phyloP scores from a whole-genome alignment of 1,140 invertebrate genomes.

The Dreissena rostriformis region DNA sequence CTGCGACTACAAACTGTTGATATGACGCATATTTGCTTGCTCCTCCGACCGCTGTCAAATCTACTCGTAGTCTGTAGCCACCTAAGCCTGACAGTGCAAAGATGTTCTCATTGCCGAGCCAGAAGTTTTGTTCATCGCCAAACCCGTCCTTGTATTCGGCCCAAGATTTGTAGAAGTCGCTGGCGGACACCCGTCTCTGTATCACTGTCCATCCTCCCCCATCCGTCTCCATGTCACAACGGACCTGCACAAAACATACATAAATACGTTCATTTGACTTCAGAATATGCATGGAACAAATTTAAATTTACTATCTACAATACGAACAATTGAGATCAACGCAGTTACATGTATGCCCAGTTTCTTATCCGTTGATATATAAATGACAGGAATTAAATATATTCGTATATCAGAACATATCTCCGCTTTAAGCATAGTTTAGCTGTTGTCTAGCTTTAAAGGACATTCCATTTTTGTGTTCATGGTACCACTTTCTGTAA shows the following conservation, averaged over 20 bases:
- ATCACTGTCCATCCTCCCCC: slow-evolving; percentile 94
- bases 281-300: too few species aligned
- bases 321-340: background rate
- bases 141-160: slow-evolving; percentile 83
- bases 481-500: background rate
- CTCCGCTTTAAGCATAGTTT: background rate
- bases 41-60: background rate
- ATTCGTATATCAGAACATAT: background rate
- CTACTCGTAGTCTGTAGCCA: slow-evolving; percentile 8
- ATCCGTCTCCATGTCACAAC: slow-evolving; percentile 68
- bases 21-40: background rate
- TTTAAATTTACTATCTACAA: too few species aligned
- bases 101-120: slow-evolving; percentile 23
- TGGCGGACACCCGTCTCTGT: slow-evolving; percentile 90
- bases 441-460: background rate
- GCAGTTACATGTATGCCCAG: too few species aligned
- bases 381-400: too few species aligned
- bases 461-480: background rate
- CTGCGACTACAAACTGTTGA: background rate
- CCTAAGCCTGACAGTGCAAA: slow-evolving; percentile 82
- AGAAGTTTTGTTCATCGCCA: slow-evolving; percentile 7
- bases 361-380: too few species aligned
- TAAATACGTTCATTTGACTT: background rate
- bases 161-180: slow-evolving; percentile 95
- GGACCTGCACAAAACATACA: background rate